Evolutionary conservation across 2,888 invertebrate genomes (phyloP), one percentile per base, ranked within the genome.

Genomic region (Parasteatoda lunata): DNA sequence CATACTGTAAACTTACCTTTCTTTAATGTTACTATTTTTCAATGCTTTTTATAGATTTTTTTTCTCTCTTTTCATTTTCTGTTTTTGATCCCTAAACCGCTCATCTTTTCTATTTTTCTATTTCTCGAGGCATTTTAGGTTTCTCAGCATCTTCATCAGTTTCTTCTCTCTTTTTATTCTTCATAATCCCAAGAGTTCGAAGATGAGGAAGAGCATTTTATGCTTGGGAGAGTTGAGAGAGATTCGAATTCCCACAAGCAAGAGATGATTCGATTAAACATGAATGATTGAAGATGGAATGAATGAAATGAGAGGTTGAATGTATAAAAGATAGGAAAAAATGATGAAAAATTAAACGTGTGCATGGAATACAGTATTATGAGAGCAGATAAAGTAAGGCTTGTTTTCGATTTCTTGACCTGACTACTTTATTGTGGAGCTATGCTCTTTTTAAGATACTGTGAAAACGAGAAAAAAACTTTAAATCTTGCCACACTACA

Each of bases 111-210:
- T 73, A 73, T 66, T 73, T 72, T 72, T 73, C 72, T 68, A 81
- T 11, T 73, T 81, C 73, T 72, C 68, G 5, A 54, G 68, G 81
- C 81, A 75, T 30, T 81, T 75, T 68, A 65, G 71, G 51, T 64
- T 77, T 82, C 77, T 84, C 84, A 75, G 84, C 78, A 75, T 75
- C 84, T 79, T 84, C 84, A 84, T 84, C 84, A 84, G 78, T 47
- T 30, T 75, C 59, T 59, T 80, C 51, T 15, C 65, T 45, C 9
- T 54, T 11, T 65, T n/a, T n/a, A 47, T 47, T 52, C 59, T 9
- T 69, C 72, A 45, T 77, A 84, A 84, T 84, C 84, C 78, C 78
- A 68, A 52, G 75, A 75, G 75, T 77, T 59, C 49, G 54, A 30
- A 69, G 79, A 84, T 84, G 84, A 84, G 69, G 68, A 54, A 65